Base-by-base conservation (phyloP, 2,888 invertebrate genomes). In the Chymomyza caudatula region DNA sequence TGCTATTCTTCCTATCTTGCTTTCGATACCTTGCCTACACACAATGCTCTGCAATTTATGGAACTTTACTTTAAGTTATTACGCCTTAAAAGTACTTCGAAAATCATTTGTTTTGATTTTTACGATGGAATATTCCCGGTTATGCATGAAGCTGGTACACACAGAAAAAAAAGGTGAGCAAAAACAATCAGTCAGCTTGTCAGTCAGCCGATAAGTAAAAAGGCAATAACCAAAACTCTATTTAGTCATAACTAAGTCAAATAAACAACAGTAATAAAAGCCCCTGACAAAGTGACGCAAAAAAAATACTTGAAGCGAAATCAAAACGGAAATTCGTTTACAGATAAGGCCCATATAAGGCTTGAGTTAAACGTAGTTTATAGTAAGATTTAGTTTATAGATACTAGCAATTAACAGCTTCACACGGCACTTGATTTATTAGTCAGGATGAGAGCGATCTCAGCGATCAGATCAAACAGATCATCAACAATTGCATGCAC, bases 361-460 rank as follows among this genome's bases (percentile, higher is more conserved):
- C 29, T 37, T 37, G 29, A 37, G 29, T 37, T 37, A 37, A 37
- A 37, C 29, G 29, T 37, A 8, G 29, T 0, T 47, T 17, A 17
- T 8, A n/a, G 44, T 17, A 6, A 47, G 29, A 47, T 47, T 17
- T 4, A 47, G 8, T 47, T 17, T 17, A 47, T 17, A 47, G 85
- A 67, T 67, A 69, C 47, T 67, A 74, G 15, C 79, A 80, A 80
- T 80, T 80, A 80, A 64, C 85, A 66, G 72, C 58, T 64, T 71
- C 71, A 68, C 22, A 20, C 80, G 77, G 54, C 67, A 54, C 62
- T 59, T 29, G 60, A 52, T 15, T 56, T 67, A 82, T 80, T 79
- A 82, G 80, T 77, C 79, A 85, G 15, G 15, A 47, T 4, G 15
- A 47, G 44, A 15, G 17, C 13, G 11, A 8, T 37, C 11, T 11